Percentiles rank a stretch among this genome's conserved stretches.
Conservation (phyloP, 2,113 vertebrate species). For the Pomatorhinus ruficollis region DNA sequence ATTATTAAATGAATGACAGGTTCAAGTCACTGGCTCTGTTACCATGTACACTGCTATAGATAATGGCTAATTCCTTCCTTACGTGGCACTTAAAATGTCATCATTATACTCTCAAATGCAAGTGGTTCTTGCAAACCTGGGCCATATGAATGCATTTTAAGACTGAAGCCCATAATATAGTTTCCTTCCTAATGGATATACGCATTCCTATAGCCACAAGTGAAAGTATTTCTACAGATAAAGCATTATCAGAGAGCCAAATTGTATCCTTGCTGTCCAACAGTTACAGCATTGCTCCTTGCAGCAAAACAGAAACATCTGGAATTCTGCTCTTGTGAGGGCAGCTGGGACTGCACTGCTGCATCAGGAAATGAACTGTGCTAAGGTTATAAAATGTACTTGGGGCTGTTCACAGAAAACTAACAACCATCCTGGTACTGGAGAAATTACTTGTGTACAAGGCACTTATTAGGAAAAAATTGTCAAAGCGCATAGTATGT, state of each 20-base stretch:
- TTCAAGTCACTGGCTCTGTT: neutral
- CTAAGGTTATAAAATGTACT: neutral
- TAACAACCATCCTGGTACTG: neutral
- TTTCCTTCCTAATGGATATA: neutral
- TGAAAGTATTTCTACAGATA: neutral
- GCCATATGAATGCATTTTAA: neutral
- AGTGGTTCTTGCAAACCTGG: neutral
- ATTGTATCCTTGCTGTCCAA: slow-evolving; percentile 44
- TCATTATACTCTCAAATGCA: neutral
- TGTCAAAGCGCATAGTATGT: neutral
- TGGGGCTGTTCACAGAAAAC: neutral
- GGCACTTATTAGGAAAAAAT: neutral
- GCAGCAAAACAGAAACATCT: slow-evolving; percentile 46
- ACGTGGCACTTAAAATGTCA: neutral
- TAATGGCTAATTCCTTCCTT: neutral
- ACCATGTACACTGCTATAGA: neutral
- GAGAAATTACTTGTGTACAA: neutral
- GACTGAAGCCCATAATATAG: neutral
- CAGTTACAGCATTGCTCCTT: neutral
- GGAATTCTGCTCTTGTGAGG: neutral
- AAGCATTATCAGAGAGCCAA: slow-evolving; percentile 10
- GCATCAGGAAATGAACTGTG: slow-evolving; percentile 12
- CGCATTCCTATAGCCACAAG: neutral
- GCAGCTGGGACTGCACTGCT: slow-evolving; percentile 12
- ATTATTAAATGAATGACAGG: neutral